Evolutionary conservation across 2,888 invertebrate genomes (phyloP), one percentile per base, ranked within the genome.

Genomic region (Drosophila merina): DNA sequence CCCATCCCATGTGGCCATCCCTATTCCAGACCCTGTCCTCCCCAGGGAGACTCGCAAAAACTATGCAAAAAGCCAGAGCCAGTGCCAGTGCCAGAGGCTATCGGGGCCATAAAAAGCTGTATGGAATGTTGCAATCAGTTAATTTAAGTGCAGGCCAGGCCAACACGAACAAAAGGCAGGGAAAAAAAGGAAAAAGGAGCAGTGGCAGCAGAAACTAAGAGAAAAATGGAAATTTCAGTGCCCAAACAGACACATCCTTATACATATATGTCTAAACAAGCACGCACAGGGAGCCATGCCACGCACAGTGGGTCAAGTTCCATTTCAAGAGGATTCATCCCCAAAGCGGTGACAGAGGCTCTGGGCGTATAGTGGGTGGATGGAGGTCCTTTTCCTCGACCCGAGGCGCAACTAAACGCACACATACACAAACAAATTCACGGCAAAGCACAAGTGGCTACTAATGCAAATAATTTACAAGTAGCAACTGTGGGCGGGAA

Each of bases 381-480:
- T 49, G 20, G 20, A 20, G 20, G 20, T 20, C 20, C 20, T 36
- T 28, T 64, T 31, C 45, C 64, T 67, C 68, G 63, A 50, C 63
- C 47, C 31, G 56, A 66, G 64, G 68, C 77, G 56, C 67, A 76
- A 74, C 77, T 79, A 79, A 79, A 76, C 76, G 70, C 74, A 69
- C 72, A 76, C 50, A 48, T 25, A 63, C 64, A 58, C 38, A 58
- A 28, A 56, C 33, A 72, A 36, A 40, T 45, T 28, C 28, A 49
- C 55, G 49, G 55, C 63, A 68, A 74, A 76, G 74, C 86, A 87
- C 83, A 88, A 89, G 89, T 88, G 89, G 81, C 86, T 88, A 88
- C 89, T 89, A 89, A 88, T 89, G 89, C 89, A 89, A 87, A 89
- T 87, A 89, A 87, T 89, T 89, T 89, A 87, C 88, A 87, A 82